phyloP scores from a whole-genome alignment of 2,797 vertebrate genomes.

The Melanotaenia maccullochi region DNA sequence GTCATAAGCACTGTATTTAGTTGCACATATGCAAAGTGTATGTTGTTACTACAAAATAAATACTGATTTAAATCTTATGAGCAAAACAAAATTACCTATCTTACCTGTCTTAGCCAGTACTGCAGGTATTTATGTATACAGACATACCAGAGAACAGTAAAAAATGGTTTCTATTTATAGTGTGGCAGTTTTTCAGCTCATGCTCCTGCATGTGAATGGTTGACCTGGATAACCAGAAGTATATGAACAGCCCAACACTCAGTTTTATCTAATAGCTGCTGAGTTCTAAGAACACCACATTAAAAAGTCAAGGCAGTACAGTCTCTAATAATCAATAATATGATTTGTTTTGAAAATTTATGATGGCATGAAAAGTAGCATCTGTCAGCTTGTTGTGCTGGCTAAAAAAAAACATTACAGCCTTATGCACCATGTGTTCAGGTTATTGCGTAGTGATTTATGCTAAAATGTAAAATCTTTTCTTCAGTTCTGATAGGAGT shows the following conservation, averaged over 20 bases:
- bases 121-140: conserved; percentile 57
- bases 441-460: neutral
- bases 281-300: neutral
- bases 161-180: conserved; percentile 68
- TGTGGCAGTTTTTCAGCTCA: conserved; percentile 31
- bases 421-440: neutral
- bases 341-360: neutral
- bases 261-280: conserved; percentile 48
- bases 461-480: neutral
- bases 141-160: conserved; percentile 54
- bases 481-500: neutral
- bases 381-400: neutral
- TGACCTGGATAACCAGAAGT: conserved; percentile 67
- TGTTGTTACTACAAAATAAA: conserved; percentile 9
- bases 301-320: neutral
- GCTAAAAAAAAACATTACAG: neutral
- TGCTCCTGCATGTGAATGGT: conserved; percentile 42
- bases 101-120: neutral
- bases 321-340: neutral
- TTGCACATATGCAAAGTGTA: conserved; percentile 10
- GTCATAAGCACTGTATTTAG: conserved; percentile 17
- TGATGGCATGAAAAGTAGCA: neutral
- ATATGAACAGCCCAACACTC: conserved; percentile 59
- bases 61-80: neutral
- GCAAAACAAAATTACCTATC: neutral